These are phyloP conservation scores for Oryzias melastigma DNA, from an alignment of 2,113 vertebrate species.

Conservation along the genomic window DNA sequence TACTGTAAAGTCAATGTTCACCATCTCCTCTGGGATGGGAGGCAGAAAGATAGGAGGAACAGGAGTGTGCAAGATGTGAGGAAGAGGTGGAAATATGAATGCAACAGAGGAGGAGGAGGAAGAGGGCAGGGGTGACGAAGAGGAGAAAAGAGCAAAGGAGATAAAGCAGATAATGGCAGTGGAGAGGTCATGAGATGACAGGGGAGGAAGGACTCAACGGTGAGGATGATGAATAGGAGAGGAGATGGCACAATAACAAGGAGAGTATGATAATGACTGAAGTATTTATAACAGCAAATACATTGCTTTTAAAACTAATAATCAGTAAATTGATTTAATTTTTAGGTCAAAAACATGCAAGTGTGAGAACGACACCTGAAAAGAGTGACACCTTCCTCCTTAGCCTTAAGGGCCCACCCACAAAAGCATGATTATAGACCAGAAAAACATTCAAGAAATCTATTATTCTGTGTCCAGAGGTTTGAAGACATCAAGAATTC, in stretches of 20 bases:
- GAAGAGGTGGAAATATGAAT: conserved; percentile 22
- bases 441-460: too few relatives aligned
- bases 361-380: too few relatives aligned
- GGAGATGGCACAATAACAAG: conserved; percentile 32
- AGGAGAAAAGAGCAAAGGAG: conserved; percentile 19
- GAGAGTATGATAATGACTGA: too few relatives aligned
- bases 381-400: too few relatives aligned
- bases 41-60: conserved; percentile 43
- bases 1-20: conserved; percentile 61
- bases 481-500: too few relatives aligned
- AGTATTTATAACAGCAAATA: too few relatives aligned
- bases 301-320: too few relatives aligned
- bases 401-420: too few relatives aligned
- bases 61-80: conserved; percentile 40
- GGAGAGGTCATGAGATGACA: conserved; percentile 32
- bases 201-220: conserved; percentile 18
- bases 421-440: too few relatives aligned
- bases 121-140: background rate
- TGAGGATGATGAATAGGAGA: conserved; percentile 25
- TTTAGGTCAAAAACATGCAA: too few relatives aligned
- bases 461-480: too few relatives aligned
- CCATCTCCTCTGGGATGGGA: conserved; percentile 54
- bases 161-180: conserved; percentile 13
- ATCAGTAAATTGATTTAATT: too few relatives aligned
- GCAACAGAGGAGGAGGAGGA: conserved; percentile 4